A percentile compares a stretch with the other conserved stretches of the same genome.
These are phyloP conservation scores for Aurelia coerulea DNA, from an alignment of 30 jellyfish, hydroid and myxozoan genomes.

Conservation along the genomic window DNA sequence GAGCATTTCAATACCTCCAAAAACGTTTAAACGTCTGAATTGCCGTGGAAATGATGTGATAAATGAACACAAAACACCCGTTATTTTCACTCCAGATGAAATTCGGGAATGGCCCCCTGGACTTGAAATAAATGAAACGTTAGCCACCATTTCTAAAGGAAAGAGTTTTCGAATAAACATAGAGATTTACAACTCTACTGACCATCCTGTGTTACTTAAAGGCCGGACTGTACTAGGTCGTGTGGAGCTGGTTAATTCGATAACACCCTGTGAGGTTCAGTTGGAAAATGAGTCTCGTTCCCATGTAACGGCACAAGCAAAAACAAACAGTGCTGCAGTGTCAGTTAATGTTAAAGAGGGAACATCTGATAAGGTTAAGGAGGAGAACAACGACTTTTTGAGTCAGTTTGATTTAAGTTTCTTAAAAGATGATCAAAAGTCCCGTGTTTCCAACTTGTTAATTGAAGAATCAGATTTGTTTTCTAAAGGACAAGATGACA, in stretches of 20 bases:
- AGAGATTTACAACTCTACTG: neutral
- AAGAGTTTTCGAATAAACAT: neutral
- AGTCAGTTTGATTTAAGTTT: too few relatives aligned
- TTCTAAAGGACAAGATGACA: too few relatives aligned
- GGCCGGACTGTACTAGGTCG: slow-evolving; percentile 1
- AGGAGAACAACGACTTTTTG: too few relatives aligned
- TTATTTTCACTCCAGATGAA: neutral
- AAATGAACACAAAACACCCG: neutral
- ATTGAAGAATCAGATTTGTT: too few relatives aligned
- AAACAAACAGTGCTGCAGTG: too few relatives aligned
- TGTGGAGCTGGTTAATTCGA: neutral
- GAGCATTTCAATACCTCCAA: too few relatives aligned
- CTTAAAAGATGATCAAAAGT: too few relatives aligned
- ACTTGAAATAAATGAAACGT: neutral
- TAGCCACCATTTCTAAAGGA: neutral
- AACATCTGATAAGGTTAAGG: too few relatives aligned
- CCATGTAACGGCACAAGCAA: neutral
- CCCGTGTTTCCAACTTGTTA: too few relatives aligned
- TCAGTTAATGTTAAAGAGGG: too few relatives aligned
- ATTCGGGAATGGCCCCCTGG: slow-evolving; percentile 2
- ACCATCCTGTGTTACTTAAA: neutral
- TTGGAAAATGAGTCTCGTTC: neutral
- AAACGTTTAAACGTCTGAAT: neutral
- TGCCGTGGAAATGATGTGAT: neutral
- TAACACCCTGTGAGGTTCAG: neutral